phyloP scores from a whole-genome alignment of 1,140 invertebrate genomes.

The Achroia grisella region DNA sequence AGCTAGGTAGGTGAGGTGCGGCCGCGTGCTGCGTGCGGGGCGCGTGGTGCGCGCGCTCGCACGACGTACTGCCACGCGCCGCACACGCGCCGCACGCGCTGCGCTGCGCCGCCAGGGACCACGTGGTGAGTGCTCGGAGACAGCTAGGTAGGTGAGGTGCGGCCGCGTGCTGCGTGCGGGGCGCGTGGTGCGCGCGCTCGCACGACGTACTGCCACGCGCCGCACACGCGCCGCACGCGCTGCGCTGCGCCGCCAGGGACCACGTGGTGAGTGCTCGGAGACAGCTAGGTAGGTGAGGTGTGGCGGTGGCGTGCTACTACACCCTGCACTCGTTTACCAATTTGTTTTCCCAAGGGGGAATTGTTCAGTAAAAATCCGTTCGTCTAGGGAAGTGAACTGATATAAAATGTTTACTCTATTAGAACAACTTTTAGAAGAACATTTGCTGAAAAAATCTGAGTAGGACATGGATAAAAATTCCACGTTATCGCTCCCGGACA shows the following conservation, averaged over 20 bases:
- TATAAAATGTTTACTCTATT: too few species aligned
- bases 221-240: background rate
- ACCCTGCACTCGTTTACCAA: too few species aligned
- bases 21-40: conserved; percentile 83
- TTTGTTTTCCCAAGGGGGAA: too few species aligned
- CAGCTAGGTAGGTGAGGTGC: conserved; percentile 65
- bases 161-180: conserved; percentile 81
- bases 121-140: background rate
- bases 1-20: conserved; percentile 65
- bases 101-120: background rate
- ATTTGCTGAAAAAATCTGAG: too few species aligned
- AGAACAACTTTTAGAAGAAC: too few species aligned
- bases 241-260: background rate
- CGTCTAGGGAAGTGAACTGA: too few species aligned
- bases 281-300: background rate
- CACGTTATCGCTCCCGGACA: too few species aligned
- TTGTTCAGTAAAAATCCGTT: too few species aligned
- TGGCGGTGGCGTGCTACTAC: background rate
- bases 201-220: background rate
- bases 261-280: background rate
- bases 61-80: background rate
- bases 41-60: conserved; percentile 81
- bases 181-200: conserved; percentile 84
- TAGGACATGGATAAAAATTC: too few species aligned
- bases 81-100: background rate